phyloP scores from a whole-genome alignment of 1,140 invertebrate genomes.

The Lamellibrachia luymesi region DNA sequence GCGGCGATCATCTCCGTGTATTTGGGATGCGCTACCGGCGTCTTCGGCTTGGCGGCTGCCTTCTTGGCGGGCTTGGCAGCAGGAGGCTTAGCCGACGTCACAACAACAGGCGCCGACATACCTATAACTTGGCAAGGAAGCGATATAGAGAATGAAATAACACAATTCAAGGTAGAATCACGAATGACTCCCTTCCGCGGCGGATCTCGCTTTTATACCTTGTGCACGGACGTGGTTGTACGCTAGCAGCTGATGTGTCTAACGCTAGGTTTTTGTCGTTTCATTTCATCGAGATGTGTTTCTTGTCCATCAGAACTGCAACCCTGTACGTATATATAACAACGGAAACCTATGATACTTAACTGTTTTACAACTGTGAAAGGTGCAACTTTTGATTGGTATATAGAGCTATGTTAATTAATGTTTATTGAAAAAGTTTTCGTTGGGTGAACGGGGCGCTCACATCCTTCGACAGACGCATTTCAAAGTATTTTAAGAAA shows the following conservation, averaged over 20 bases:
- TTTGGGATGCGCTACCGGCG: slow-evolving; percentile 40
- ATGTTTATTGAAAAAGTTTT: background rate
- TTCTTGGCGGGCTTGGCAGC: slow-evolving; percentile 34
- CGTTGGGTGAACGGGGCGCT: background rate
- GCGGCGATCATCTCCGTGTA: slow-evolving; percentile 33
- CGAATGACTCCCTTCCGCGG: background rate
- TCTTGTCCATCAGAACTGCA: background rate
- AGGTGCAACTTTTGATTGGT: background rate
- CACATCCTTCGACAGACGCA: background rate
- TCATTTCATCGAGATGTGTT: background rate
- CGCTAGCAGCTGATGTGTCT: background rate
- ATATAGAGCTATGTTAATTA: background rate
- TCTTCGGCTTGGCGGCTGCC: slow-evolving; percentile 34
- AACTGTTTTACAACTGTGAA: background rate
- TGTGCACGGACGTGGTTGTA: slow-evolving; percentile 11
- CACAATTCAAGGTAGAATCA: background rate
- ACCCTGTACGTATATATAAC: background rate
- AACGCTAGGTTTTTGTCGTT: background rate
- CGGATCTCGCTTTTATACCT: background rate
- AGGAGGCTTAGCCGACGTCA: slow-evolving; percentile 10
- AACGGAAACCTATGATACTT: background rate
- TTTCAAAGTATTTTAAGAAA: background rate
- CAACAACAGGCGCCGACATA: slow-evolving; percentile 18
- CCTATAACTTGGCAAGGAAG: slow-evolving; percentile 25
- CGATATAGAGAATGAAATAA: background rate